Evolutionary conservation across 2,797 vertebrate species (phyloP).

Genomic region (Eupleurogrammus muticus): DNA sequence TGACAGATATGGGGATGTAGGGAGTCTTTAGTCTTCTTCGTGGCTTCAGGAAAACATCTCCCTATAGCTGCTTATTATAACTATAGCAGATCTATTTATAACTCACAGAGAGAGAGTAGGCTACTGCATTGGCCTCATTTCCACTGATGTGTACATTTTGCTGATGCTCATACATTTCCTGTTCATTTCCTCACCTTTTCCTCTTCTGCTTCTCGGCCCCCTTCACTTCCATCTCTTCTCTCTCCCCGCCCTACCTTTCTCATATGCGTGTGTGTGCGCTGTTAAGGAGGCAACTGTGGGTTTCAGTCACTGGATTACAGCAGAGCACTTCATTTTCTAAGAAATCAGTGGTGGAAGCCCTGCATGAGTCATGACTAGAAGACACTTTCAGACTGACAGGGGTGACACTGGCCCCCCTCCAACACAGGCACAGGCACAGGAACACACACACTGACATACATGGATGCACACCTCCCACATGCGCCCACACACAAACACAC

Average conservation of each 20-base stretch:
- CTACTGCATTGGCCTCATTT: conserved; percentile 73
- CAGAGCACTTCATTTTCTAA: conserved; percentile 42
- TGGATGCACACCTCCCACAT: too few relatives aligned
- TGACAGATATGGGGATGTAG: not conserved
- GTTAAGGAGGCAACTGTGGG: conserved; percentile 21
- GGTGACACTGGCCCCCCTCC: conserved; percentile 3
- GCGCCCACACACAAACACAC: conserved; percentile 9
- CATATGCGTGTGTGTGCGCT: conserved; percentile 9
- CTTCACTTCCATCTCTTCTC: conserved; percentile 1
- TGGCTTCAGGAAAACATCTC: conserved; percentile 32
- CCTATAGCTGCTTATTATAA: conserved; percentile 40
- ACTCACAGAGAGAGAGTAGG: conserved; percentile 22
- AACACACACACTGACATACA: conserved; percentile 4
- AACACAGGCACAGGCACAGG: not conserved
- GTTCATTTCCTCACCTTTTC: conserved; percentile 57
- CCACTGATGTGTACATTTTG: conserved; percentile 68
- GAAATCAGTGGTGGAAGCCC: conserved; percentile 62
- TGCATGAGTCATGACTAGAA: conserved; percentile 61
- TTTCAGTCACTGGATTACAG: conserved; percentile 37
- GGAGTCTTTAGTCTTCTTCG: not conserved
- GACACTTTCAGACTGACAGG: conserved; percentile 34
- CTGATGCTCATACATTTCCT: conserved; percentile 66
- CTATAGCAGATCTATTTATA: conserved; percentile 71
- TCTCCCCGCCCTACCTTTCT: not conserved
- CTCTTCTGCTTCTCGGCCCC: not conserved